These are phyloP conservation scores for Pangasianodon gigas DNA, from an alignment of 2,113 vertebrate genomes.

Conservation along the genomic window DNA sequence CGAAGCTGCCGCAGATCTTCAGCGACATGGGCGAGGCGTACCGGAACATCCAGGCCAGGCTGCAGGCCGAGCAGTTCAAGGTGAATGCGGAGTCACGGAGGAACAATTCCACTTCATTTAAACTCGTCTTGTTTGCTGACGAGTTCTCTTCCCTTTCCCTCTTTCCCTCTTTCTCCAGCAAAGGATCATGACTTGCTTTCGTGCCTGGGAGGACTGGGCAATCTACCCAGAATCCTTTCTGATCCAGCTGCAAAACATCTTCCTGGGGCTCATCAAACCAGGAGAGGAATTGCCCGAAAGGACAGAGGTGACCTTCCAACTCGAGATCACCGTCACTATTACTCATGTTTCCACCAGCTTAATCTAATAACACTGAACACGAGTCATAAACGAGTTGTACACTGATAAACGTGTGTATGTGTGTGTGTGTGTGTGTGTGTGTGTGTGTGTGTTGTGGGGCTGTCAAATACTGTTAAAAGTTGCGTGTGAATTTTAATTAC, in stretches of 20 bases:
- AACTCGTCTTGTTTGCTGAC: not conserved
- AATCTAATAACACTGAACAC: not conserved
- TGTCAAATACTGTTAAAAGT: too few species aligned
- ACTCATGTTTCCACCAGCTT: not conserved
- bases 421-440: too few species aligned
- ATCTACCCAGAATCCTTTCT: constrained; percentile 78
- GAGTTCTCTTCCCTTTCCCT: not conserved
- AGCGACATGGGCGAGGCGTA: constrained; percentile 73
- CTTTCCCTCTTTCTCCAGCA: constrained; percentile 64
- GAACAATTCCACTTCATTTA: not conserved
- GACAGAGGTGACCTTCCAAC: constrained; percentile 61
- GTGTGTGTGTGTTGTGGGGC: too few species aligned
- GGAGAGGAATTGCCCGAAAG: constrained; percentile 66
- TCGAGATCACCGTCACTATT: not conserved
- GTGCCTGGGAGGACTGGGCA: constrained; percentile 83
- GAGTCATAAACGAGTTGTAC: not conserved
- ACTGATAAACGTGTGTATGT: too few species aligned
- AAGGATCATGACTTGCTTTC: constrained; percentile 77
- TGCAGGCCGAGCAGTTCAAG: constrained; percentile 82
- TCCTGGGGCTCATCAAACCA: constrained; percentile 73
- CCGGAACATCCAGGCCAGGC: constrained; percentile 77
- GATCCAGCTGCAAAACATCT: constrained; percentile 80
- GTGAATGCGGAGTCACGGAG: constrained; percentile 51
- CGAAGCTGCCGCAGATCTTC: constrained; percentile 76
- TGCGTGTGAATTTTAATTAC: too few species aligned